A percentile compares a stretch with the other conserved stretches of the same genome.
Evolutionary conservation across 1,140 invertebrate species (phyloP).

Genomic region (Caenorhabditis briggsae): DNA sequence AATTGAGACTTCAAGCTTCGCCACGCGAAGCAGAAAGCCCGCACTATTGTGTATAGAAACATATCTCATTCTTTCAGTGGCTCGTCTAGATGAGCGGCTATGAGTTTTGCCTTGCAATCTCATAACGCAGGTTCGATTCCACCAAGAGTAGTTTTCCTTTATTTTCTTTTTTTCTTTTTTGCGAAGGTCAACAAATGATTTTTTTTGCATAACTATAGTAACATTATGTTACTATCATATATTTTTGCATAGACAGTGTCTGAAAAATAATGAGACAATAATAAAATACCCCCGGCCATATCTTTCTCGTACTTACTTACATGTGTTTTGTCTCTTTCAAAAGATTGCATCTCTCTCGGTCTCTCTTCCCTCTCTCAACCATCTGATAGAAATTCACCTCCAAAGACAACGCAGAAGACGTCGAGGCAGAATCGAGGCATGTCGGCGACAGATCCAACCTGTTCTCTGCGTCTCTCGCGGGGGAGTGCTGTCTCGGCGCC

Average conservation of each 20-base stretch:
- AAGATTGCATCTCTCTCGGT: not conserved
- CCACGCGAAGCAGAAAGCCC: no score
- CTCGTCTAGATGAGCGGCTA: no score
- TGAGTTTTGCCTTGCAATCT: no score
- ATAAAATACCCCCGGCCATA: no score
- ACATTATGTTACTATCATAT: no score
- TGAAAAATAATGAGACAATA: no score
- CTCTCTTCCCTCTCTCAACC: not conserved
- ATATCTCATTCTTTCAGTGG: no score
- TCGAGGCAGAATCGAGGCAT: constrained; percentile 43
- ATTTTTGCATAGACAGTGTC: no score
- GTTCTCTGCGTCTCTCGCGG: not conserved
- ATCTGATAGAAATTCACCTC: constrained; percentile 5
- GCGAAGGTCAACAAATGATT: no score
- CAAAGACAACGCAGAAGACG: constrained; percentile 21
- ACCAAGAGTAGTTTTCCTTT: not conserved
- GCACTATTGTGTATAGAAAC: no score
- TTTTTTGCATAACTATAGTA: no score
- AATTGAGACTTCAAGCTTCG: no score
- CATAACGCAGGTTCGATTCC: not conserved
- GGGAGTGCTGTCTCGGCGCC: not conserved
- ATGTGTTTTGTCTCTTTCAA: not conserved
- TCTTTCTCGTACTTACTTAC: constrained; percentile 16
- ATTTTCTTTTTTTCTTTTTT: not conserved
- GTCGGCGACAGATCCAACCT: constrained; percentile 44